Conservation (phyloP, 2,113 vertebrate species). For the Aptenodytes forsteri region DNA sequence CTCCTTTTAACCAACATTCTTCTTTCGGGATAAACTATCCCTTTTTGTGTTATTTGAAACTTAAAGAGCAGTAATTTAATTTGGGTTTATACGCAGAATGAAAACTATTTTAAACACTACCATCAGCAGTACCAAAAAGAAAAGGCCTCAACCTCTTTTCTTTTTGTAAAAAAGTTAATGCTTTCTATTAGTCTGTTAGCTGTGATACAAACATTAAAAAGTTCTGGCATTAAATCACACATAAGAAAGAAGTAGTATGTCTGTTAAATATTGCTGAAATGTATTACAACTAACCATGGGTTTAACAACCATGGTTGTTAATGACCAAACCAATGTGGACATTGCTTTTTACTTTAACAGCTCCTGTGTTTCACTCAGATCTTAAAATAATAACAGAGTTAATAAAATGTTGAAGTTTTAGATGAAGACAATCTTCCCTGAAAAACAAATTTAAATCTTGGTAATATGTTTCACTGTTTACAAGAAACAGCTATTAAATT, state of each 20-base stretch:
- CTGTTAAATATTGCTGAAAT: not conserved
- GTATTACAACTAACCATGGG: not conserved
- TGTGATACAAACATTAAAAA: not conserved
- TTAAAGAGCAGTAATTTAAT: not conserved
- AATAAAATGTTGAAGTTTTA: not conserved
- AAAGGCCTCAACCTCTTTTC: rapidly evolving
- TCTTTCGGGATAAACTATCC: not conserved
- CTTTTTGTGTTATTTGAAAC: not conserved
- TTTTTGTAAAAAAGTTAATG: not conserved
- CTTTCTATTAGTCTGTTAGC: not conserved
- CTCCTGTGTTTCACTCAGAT: not conserved
- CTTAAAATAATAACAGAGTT: not conserved
- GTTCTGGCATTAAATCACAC: not conserved
- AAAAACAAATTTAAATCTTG: not conserved
- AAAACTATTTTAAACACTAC: not conserved
- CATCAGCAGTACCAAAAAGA: not conserved
- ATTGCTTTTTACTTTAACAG: not conserved
- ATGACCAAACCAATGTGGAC: no score
- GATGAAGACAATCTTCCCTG: not conserved
- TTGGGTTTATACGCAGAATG: not conserved
- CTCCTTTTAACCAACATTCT: not conserved
- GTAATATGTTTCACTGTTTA: not conserved
- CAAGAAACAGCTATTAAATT: not conserved
- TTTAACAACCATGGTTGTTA: no score
- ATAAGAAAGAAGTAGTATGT: not conserved